Conservation (phyloP, 2,888 invertebrate genomes). For the Temnothorax unifasciatus region DNA sequence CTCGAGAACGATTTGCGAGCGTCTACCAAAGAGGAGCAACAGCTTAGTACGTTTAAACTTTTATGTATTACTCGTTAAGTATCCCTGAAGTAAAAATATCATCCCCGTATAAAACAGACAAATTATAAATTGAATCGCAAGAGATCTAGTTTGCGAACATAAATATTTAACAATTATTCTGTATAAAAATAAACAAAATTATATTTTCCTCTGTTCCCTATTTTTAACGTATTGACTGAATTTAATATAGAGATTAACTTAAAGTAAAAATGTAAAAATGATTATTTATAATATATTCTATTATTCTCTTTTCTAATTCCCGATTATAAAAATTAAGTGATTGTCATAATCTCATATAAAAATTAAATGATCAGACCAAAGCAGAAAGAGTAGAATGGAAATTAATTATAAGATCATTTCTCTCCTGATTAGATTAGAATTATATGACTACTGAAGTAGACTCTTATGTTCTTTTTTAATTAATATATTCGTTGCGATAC, state of each 20-base stretch:
- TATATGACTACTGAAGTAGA: no score
- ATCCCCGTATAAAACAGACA: not conserved
- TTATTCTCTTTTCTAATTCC: not conserved
- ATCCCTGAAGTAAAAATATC: not conserved
- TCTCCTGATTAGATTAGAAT: no score
- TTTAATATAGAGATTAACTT: not conserved
- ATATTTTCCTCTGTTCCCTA: not conserved
- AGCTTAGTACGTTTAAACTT: conserved; percentile 79
- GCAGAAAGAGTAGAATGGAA: not conserved
- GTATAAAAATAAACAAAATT: not conserved
- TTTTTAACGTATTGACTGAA: not conserved
- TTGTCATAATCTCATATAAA: not conserved
- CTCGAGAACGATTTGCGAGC: conserved; percentile 77
- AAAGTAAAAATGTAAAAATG: not conserved
- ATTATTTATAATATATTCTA: not conserved
- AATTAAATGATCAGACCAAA: not conserved
- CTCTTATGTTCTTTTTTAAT: no score
- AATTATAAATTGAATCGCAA: not conserved
- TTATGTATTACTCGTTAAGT: not conserved
- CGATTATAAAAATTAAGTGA: not conserved
- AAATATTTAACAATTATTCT: conserved; percentile 11
- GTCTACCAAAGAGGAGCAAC: conserved; percentile 76
- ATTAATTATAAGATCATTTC: conserved; percentile 5
- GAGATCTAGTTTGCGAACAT: not conserved
- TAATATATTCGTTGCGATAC: no score